These are phyloP conservation scores for Solen grandis DNA, from an alignment of 1,140 invertebrate species.

Conservation along the genomic window DNA sequence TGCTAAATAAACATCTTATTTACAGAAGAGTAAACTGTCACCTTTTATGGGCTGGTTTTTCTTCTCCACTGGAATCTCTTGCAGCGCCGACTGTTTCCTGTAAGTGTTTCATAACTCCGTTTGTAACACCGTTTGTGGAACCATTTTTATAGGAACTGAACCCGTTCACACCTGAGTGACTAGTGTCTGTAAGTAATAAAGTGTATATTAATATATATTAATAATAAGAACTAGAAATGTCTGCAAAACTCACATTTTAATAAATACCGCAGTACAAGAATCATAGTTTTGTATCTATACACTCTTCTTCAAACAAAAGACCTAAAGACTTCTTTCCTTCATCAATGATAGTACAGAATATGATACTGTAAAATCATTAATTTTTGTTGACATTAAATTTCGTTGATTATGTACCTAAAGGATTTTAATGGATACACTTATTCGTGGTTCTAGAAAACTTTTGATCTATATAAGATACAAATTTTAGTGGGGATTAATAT, in stretches of 20 bases:
- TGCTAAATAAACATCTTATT: too few species aligned
- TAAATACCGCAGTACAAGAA: background rate
- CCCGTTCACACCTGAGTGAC: constrained; percentile 69
- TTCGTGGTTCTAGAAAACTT: too few species aligned
- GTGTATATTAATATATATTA: background rate
- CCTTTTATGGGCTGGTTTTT: constrained; percentile 29
- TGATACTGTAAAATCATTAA: too few species aligned
- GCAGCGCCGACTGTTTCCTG: constrained; percentile 41
- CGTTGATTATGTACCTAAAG: too few species aligned
- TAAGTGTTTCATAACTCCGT: constrained; percentile 65
- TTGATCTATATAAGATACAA: too few species aligned
- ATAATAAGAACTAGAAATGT: background rate
- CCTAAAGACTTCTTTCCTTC: too few species aligned
- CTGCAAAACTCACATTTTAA: background rate
- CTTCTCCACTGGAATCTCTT: constrained; percentile 9
- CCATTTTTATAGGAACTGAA: constrained; percentile 74
- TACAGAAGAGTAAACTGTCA: too few species aligned
- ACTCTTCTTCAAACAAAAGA: too few species aligned
- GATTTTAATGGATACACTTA: too few species aligned
- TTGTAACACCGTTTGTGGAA: constrained; percentile 74
- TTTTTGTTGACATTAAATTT: too few species aligned
- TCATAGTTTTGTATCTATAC: background rate
- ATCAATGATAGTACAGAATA: too few species aligned
- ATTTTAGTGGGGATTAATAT: too few species aligned
- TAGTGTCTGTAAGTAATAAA: constrained; percentile 19